A percentile compares a stretch with the other conserved stretches of the same genome.
These are phyloP conservation scores for Helicoverpa assulta DNA, from an alignment of 2,888 invertebrate species.

Conservation along the genomic window DNA sequence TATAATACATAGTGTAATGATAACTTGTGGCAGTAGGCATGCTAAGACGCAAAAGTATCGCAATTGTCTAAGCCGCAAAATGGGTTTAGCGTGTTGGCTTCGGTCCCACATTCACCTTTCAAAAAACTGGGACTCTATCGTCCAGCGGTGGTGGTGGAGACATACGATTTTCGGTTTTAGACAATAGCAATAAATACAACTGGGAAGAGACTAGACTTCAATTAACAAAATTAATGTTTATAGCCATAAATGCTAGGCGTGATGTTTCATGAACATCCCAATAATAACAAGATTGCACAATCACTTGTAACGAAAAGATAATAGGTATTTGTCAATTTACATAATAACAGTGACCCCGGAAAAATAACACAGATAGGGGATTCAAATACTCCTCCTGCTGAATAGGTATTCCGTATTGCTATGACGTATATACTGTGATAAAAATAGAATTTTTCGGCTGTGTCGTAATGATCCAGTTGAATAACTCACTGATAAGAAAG, in stretches of 20 bases:
- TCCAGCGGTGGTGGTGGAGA: no score
- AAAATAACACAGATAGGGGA: slow-evolving; percentile 1
- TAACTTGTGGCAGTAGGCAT: no score
- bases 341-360: slow-evolving; percentile 1
- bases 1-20: no score
- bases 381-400: neutral
- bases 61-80: no score
- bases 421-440: neutral
- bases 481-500: neutral
- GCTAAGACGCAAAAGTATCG: no score
- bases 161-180: no score
- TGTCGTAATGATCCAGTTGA: neutral
- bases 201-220: no score
- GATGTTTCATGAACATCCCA: neutral
- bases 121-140: no score
- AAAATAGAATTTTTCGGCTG: no score
- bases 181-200: no score
- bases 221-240: neutral
- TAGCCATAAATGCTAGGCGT: neutral
- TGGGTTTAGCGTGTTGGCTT: no score
- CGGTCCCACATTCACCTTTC: no score
- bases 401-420: neutral
- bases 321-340: slow-evolving; percentile 16
- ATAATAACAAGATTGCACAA: neutral
- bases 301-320: neutral